phyloP scores from a whole-genome alignment of 2,113 vertebrate genomes.

The Micromys minutus region DNA sequence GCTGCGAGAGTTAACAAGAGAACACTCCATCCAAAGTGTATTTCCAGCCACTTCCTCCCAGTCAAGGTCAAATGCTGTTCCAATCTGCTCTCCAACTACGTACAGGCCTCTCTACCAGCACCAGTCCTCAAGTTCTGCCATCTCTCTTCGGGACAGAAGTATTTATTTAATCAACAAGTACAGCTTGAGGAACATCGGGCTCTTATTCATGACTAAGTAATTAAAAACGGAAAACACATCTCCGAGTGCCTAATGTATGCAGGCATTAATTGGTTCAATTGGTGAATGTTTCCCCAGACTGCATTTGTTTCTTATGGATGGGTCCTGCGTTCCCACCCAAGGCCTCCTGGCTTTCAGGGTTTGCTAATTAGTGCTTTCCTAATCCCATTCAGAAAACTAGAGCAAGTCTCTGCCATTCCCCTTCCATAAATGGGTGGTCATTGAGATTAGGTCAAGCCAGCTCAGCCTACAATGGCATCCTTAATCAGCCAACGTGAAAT shows the following conservation, averaged over 20 bases:
- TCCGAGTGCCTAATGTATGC: conserved; percentile 72
- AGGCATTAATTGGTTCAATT: conserved; percentile 80
- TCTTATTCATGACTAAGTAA: conserved; percentile 75
- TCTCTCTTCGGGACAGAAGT: conserved; percentile 73
- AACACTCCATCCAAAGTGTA: background rate
- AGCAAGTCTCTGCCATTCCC: conserved; percentile 83
- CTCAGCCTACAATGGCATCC: conserved; percentile 84
- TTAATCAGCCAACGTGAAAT: conserved; percentile 82
- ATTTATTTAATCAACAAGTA: conserved; percentile 79
- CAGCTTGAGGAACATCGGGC: conserved; percentile 67
- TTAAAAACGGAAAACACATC: conserved; percentile 76
- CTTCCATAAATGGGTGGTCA: conserved; percentile 84
- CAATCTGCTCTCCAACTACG: conserved; percentile 44
- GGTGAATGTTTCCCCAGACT: conserved; percentile 74
- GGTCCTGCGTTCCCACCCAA: conserved; percentile 64
- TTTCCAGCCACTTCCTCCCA: background rate
- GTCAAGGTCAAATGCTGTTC: conserved; percentile 62
- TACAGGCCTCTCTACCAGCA: conserved; percentile 67
- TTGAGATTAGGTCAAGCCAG: conserved; percentile 78
- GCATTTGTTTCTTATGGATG: conserved; percentile 75
- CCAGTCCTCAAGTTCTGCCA: conserved; percentile 63
- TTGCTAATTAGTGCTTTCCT: conserved; percentile 83
- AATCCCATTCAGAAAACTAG: conserved; percentile 82
- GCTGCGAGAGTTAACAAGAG: conserved; percentile 13
- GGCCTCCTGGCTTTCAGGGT: conserved; percentile 71